Evolutionary conservation across 2,888 invertebrate genomes (phyloP).

Genomic region (Drosophila neonasuta): DNA sequence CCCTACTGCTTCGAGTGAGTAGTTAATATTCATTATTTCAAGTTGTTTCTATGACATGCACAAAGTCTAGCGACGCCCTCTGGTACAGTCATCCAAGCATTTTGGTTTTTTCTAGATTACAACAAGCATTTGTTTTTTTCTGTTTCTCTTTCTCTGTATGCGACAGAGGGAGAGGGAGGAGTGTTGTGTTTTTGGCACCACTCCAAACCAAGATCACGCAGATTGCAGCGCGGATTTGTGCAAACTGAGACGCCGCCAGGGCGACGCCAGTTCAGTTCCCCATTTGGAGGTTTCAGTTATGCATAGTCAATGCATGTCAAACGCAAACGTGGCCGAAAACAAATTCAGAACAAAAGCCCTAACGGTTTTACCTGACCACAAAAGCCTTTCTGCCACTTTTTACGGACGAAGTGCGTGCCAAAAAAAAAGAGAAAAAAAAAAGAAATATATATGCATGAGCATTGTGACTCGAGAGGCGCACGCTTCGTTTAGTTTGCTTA

Average conservation of each 20-base stretch:
- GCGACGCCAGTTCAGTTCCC: slow-evolving; percentile 31
- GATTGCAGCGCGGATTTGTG: slow-evolving; percentile 59
- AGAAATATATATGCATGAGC: slow-evolving; percentile 48
- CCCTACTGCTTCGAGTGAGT: not conserved
- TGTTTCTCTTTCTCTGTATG: slow-evolving; percentile 9
- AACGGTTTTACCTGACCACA: slow-evolving; percentile 69
- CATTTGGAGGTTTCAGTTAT: slow-evolving; percentile 30
- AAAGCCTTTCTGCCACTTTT: slow-evolving; percentile 32
- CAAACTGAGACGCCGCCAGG: slow-evolving; percentile 58
- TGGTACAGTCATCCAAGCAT: slow-evolving; percentile 29
- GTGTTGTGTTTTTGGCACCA: slow-evolving; percentile 43
- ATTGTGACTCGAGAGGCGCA: slow-evolving; percentile 40
- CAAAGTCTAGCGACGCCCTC: slow-evolving; percentile 51
- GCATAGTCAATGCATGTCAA: slow-evolving; percentile 75
- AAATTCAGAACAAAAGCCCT: slow-evolving; percentile 57
- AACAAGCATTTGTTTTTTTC: slow-evolving; percentile 31
- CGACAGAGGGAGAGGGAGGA: too few relatives aligned
- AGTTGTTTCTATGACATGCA: slow-evolving; percentile 61
- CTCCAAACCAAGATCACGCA: slow-evolving; percentile 64
- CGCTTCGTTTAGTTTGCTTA: slow-evolving; percentile 48
- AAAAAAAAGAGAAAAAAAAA: slow-evolving; percentile 39
- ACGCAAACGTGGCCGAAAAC: slow-evolving; percentile 58
- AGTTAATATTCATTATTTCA: slow-evolving; percentile 69
- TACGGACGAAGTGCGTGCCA: slow-evolving; percentile 62
- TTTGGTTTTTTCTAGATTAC: slow-evolving; percentile 38